phyloP scores from a whole-genome alignment of 1,140 invertebrate species.

The Cephus cinctus region DNA sequence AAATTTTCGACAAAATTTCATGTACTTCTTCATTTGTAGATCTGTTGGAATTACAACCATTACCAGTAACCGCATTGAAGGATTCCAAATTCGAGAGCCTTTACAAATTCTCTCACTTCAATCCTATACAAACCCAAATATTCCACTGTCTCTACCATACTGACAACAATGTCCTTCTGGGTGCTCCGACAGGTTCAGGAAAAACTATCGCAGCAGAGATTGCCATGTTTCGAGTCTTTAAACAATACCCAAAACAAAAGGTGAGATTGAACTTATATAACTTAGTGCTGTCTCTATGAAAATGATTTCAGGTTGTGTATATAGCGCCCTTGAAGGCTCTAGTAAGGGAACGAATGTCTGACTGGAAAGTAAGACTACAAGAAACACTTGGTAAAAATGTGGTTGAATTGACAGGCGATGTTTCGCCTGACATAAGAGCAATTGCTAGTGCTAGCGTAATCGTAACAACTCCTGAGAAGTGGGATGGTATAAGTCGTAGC shows the following conservation, averaged over 20 bases:
- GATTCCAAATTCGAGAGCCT: slow-evolving; percentile 76
- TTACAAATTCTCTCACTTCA: slow-evolving; percentile 95
- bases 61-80: slow-evolving; percentile 82
- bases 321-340: slow-evolving; percentile 98
- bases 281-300: slow-evolving; percentile 9
- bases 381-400: slow-evolving; percentile 79
- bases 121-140: slow-evolving; percentile 98
- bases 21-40: slow-evolving; percentile 58
- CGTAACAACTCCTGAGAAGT: slow-evolving; percentile 98
- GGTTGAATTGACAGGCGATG: slow-evolving; percentile 96
- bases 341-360: slow-evolving; percentile 92
- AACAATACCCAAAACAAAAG: slow-evolving; percentile 79
- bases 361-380: slow-evolving; percentile 92
- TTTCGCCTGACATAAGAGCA: slow-evolving; percentile 87
- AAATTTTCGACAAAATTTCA: background rate
- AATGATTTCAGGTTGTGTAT: slow-evolving; percentile 78
- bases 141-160: slow-evolving; percentile 97
- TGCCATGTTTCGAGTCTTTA: slow-evolving; percentile 93
- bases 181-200: slow-evolving; percentile 97
- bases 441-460: slow-evolving; percentile 87
- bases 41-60: slow-evolving; percentile 85
- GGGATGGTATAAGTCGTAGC: slow-evolving; percentile 97
- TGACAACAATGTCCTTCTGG: slow-evolving; percentile 91
- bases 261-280: slow-evolving; percentile 48
- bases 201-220: slow-evolving; percentile 99